These are phyloP conservation scores for Ditylenchus dipsaci DNA, from an alignment of 1,140 invertebrate species.

Conservation along the genomic window DNA sequence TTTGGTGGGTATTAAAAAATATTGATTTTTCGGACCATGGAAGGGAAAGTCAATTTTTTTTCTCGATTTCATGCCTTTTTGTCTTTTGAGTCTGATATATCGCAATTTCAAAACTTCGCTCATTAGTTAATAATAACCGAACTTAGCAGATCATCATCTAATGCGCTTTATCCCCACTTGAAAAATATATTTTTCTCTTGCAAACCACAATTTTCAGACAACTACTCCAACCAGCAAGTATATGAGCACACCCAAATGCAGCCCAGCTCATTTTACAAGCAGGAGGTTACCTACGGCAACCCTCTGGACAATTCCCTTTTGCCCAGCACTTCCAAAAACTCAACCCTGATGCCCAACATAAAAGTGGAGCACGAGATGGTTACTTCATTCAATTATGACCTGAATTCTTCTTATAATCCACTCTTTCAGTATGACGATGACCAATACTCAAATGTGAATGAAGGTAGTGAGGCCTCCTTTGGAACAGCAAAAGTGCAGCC, in stretches of 20 bases:
- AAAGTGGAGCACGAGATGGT: neutral
- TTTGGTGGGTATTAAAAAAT: no score
- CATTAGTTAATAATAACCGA: no score
- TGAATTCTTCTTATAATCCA: neutral
- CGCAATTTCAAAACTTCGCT: no score
- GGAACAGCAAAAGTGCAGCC: slow-evolving; percentile 8
- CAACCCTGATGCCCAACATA: neutral
- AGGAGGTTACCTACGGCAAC: neutral
- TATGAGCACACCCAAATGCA: neutral
- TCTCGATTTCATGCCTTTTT: no score
- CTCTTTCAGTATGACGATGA: neutral
- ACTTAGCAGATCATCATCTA: no score
- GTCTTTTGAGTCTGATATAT: no score
- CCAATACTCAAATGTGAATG: neutral
- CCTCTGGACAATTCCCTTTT: neutral
- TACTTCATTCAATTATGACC: neutral
- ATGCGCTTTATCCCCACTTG: no score
- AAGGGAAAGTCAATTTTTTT: no score
- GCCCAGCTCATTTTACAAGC: neutral
- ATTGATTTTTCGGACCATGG: no score
- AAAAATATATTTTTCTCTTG: no score
- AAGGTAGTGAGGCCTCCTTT: neutral
- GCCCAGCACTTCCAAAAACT: slow-evolving; percentile 1
- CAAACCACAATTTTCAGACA: neutral
- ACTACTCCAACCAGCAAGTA: neutral